Percentiles rank a stretch among this genome's conserved stretches.
Evolutionary conservation across 2,797 vertebrate species (phyloP).

Genomic region (Clarias platycephalus): DNA sequence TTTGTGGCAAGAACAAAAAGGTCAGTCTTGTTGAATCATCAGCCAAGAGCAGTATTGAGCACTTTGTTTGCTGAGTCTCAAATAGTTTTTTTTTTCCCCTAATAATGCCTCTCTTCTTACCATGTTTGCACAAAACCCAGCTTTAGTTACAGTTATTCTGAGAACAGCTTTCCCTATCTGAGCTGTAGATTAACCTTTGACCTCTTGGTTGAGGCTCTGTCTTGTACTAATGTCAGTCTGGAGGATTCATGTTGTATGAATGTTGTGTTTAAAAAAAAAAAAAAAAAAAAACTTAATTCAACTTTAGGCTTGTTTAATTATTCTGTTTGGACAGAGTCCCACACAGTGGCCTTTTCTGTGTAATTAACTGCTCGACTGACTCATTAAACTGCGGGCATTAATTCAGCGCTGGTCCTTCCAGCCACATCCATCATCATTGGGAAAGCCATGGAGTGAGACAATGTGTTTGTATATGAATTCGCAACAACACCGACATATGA

Average conservation of each 20-base stretch:
- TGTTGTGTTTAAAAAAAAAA: background rate
- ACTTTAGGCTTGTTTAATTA: conserved; percentile 43
- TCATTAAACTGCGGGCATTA: conserved; percentile 65
- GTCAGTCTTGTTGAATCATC: background rate
- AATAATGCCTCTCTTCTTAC: background rate
- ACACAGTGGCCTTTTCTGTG: conserved; percentile 65
- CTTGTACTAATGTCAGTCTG: background rate
- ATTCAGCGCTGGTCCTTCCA: conserved; percentile 59
- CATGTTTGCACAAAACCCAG: background rate
- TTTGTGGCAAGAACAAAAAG: background rate
- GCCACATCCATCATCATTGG: conserved; percentile 68
- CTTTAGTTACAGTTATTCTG: background rate
- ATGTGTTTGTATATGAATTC: conserved; percentile 55
- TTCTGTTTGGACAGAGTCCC: conserved; percentile 57
- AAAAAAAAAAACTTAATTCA: background rate
- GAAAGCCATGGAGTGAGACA: conserved; percentile 59
- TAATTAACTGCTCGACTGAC: conserved; percentile 67
- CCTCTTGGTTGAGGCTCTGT: background rate
- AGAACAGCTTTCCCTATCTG: background rate
- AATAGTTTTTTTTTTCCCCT: background rate
- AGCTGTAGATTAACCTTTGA: background rate
- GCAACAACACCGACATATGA: background rate
- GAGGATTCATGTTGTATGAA: too few species aligned
- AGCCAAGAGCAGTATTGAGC: background rate
- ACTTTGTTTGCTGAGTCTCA: background rate